Evolutionary conservation across 1,140 invertebrate genomes (phyloP).

Genomic region (Zaprionus gabonicus): DNA sequence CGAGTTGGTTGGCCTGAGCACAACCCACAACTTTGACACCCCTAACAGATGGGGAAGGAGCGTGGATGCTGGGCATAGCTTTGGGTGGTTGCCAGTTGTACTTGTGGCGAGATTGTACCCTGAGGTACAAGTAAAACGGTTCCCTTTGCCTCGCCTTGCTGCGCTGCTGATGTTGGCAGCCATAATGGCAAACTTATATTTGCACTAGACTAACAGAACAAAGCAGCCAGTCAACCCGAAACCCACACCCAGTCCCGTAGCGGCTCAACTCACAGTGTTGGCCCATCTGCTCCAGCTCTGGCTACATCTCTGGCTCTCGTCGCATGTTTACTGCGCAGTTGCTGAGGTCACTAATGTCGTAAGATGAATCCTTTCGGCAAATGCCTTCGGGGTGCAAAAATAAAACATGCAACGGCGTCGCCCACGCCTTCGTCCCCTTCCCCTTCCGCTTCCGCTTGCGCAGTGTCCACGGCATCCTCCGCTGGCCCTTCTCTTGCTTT

Average conservation of each 20-base stretch:
- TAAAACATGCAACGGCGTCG: conserved; percentile 65
- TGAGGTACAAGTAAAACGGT: conserved; percentile 65
- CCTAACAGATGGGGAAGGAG: conserved; percentile 22
- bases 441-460: not conserved
- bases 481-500: conserved; percentile 44
- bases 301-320: conserved; percentile 25
- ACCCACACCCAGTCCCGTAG: conserved; percentile 10
- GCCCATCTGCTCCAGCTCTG: conserved; percentile 7
- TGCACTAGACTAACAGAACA: conserved; percentile 76
- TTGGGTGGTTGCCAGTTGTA: conserved; percentile 58
- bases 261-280: not conserved
- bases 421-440: not conserved
- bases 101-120: conserved; percentile 80
- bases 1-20: conserved; percentile 12
- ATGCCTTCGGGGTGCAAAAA: conserved; percentile 83
- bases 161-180: conserved; percentile 63
- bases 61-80: not conserved
- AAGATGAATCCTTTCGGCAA: conserved; percentile 83
- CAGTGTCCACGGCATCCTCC: not conserved
- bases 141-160: conserved; percentile 8
- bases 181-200: conserved; percentile 81
- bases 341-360: conserved; percentile 83
- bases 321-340: conserved; percentile 78
- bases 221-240: conserved; percentile 46
- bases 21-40: conserved; percentile 71